phyloP scores from a whole-genome alignment of 2,888 invertebrate genomes.

The Spilarctia lutea region DNA sequence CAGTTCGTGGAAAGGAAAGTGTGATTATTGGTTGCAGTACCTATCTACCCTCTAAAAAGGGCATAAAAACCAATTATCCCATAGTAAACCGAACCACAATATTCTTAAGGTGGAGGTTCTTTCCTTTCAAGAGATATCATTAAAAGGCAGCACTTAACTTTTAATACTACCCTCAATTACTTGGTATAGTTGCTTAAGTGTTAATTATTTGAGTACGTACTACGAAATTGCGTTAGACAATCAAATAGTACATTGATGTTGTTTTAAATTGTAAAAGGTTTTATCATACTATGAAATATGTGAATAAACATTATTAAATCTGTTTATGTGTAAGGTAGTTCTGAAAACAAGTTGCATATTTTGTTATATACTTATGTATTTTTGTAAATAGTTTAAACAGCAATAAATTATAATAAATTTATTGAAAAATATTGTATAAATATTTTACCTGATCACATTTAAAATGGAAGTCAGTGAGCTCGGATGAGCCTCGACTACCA shows the following conservation, averaged over 20 bases:
- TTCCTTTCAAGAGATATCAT: background rate
- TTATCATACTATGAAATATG: slow-evolving; percentile 4
- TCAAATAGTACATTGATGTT: background rate
- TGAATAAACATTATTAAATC: no score
- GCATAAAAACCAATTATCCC: background rate
- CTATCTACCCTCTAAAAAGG: background rate
- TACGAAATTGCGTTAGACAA: background rate
- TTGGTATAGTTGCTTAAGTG: background rate
- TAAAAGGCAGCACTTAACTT: background rate
- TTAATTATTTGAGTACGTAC: background rate
- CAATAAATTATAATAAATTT: no score
- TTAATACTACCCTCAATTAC: background rate
- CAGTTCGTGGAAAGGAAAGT: background rate
- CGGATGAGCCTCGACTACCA: no score
- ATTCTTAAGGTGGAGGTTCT: background rate
- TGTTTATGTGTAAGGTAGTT: background rate
- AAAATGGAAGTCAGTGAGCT: no score
- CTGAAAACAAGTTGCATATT: no score
- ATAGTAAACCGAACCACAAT: background rate
- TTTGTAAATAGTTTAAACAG: no score
- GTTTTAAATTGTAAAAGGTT: background rate
- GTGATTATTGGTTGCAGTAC: background rate
- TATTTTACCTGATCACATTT: no score
- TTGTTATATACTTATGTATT: no score
- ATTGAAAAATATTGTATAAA: no score